Evolutionary conservation across 2,888 invertebrate genomes (phyloP), one percentile per base, ranked within the genome.

Genomic region (Xylocampa areola): DNA sequence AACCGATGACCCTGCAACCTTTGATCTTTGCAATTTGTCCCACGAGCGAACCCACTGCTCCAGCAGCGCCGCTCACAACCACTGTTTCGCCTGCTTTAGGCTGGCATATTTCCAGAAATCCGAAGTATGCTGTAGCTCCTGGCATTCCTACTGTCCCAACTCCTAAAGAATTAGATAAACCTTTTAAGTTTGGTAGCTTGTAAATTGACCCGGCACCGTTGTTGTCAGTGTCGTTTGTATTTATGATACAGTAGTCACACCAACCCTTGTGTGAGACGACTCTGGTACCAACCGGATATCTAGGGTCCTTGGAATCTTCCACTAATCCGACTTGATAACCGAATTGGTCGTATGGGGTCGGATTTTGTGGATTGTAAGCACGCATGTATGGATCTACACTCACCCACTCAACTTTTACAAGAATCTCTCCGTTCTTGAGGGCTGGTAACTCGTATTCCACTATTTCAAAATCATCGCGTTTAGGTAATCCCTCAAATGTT

Each of bases 11-110:
- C 66, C 62, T 85, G 68, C 87, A 89, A 64, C 95, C 96, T 86
- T 96, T 96, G 33, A 96, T 95, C 84, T 96, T 97, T 0, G 95
- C 97, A 51, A 97, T 96, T 86, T 97, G 97, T 4, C 97, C 97
- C 0, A 96, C 97, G 8, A 95, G 84, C 53, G 95, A 95, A 2
- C 97, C 97, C 2, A 97, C 96, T 3, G 96, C 97, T 10, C 97
- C 97, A 1, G 96, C 97, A 2, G 97, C 97, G 0, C 95, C 95
- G 1, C 95, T 95, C 1, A 97, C 95, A 0, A 97, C 95, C 0
- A 97, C 95, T 0, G 96, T 96, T 79, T 97, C 97, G 1, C 96
- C 96, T 4, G 93, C 71, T 84, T 96, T 96, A 0, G 97, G 96
- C 40, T 96, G 82, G 76, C 96, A 96, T 21, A 96, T 76, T 58